phyloP scores from a whole-genome alignment of 1,140 invertebrate genomes.

The Chrysopa pallens region DNA sequence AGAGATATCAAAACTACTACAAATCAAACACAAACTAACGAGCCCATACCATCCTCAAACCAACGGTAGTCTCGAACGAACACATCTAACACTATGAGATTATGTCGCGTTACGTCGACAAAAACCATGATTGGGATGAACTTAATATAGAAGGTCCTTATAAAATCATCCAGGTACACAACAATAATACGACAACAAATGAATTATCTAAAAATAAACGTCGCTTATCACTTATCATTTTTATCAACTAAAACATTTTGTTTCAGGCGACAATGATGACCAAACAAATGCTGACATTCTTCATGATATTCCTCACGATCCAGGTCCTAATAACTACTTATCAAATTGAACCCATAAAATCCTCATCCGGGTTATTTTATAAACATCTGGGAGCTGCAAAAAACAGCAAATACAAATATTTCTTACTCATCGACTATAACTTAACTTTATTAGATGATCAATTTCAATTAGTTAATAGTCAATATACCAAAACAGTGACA shows the following conservation, averaged over 20 bases:
- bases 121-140: constrained; percentile 15
- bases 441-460: constrained; percentile 3
- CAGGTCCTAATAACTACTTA: background rate
- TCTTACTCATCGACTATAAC: constrained; percentile 6
- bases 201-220: constrained; percentile 6
- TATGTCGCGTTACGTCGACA: constrained; percentile 14
- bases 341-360: background rate
- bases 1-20: constrained; percentile 10
- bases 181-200: constrained; percentile 6
- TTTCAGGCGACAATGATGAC: constrained; percentile 3
- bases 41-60: constrained; percentile 15
- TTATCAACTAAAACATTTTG: constrained; percentile 8
- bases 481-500: background rate
- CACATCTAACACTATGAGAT: constrained; percentile 14
- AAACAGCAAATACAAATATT: constrained; percentile 5
- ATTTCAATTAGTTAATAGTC: constrained; percentile 1
- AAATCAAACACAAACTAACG: constrained; percentile 12
- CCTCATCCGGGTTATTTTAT: constrained; percentile 5
- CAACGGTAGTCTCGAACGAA: constrained; percentile 18
- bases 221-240: constrained; percentile 7
- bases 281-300: too few species aligned
- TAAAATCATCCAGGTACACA: constrained; percentile 5
- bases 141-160: constrained; percentile 9
- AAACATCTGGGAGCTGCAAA: constrained; percentile 4
- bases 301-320: too few species aligned